Percentiles rank a stretch among this genome's conserved stretches.
Evolutionary conservation across 2,113 vertebrate species (phyloP).

Genomic region (Halcyon malimbica): DNA sequence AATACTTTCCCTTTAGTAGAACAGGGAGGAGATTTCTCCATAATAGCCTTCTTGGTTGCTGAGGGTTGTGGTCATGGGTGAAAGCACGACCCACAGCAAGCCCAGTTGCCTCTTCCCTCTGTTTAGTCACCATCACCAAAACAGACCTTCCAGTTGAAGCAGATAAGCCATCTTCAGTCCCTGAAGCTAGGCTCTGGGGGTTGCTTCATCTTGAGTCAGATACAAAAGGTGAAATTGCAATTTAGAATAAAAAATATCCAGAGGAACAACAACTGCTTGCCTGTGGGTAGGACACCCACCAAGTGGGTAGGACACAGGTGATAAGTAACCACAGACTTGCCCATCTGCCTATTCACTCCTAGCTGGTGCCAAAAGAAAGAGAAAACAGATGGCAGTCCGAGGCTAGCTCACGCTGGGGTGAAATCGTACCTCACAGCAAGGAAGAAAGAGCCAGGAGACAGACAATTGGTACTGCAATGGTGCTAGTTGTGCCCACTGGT

Average conservation of each 20-base stretch:
- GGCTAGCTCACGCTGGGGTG: background rate
- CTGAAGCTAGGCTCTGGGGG: background rate
- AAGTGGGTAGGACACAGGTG: background rate
- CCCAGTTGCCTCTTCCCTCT: background rate
- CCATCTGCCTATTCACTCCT: background rate
- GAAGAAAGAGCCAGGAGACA: background rate
- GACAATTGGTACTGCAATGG: background rate
- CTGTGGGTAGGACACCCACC: background rate
- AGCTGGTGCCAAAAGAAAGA: background rate
- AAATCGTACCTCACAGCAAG: background rate
- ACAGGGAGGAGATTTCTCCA: background rate
- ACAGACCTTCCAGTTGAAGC: background rate
- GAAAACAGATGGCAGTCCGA: background rate
- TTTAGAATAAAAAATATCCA: background rate
- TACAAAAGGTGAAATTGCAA: background rate
- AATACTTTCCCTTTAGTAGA: background rate
- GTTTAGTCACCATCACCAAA: background rate
- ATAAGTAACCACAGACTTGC: background rate
- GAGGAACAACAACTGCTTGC: background rate
- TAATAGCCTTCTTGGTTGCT: background rate
- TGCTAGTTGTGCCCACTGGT: too few species aligned
- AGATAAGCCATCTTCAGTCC: background rate
- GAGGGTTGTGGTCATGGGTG: background rate
- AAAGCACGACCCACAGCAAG: background rate
- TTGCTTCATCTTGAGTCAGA: background rate